phyloP scores from a whole-genome alignment of 2,797 vertebrate species.

The Picus viridis region DNA sequence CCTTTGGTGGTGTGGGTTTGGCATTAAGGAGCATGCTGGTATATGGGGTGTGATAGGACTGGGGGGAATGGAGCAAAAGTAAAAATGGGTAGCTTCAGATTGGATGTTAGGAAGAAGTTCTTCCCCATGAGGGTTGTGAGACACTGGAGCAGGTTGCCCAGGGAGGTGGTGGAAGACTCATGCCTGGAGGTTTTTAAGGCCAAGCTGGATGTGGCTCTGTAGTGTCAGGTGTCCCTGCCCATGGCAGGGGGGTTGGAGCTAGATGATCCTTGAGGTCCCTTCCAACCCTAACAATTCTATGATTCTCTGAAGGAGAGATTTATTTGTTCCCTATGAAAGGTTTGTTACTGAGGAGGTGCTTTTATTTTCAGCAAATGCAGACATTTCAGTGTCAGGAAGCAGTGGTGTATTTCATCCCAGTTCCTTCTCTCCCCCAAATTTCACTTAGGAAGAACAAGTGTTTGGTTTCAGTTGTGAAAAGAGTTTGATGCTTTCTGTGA shows the following conservation, averaged over 20 bases:
- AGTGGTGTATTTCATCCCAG: neutral
- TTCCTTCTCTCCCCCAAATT: neutral
- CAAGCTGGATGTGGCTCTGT: too few relatives aligned
- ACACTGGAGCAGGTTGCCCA: too few relatives aligned
- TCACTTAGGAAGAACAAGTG: neutral
- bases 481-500: neutral
- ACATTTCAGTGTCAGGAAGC: neutral
- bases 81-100: too few relatives aligned
- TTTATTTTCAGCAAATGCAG: neutral
- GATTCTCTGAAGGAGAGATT: neutral
- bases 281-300: too few relatives aligned
- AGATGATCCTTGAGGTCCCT: too few relatives aligned
- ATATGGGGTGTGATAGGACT: neutral
- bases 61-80: too few relatives aligned
- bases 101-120: too few relatives aligned
- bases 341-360: neutral
- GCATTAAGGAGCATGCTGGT: neutral
- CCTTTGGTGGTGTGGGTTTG: neutral
- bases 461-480: neutral
- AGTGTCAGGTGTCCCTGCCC: too few relatives aligned
- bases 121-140: too few relatives aligned
- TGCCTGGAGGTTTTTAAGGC: too few relatives aligned
- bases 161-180: too few relatives aligned
- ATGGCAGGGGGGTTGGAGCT: too few relatives aligned
- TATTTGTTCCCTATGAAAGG: neutral